Evolutionary conservation across 2,797 vertebrate species (phyloP).

Genomic region (Galago senegalensis): DNA sequence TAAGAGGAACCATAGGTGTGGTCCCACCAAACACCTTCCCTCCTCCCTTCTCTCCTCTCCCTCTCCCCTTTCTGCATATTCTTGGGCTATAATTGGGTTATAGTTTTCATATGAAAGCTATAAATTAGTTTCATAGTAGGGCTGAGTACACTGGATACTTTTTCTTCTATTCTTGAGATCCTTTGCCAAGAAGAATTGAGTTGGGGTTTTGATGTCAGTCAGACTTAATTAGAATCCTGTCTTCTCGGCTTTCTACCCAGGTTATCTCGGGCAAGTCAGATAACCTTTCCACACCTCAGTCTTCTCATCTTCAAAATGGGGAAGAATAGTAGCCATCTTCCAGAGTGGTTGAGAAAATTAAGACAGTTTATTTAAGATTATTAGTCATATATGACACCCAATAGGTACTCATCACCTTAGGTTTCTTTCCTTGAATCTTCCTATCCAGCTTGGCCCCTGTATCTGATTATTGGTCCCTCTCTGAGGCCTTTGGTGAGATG

Average conservation of each 20-base stretch:
- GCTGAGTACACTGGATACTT: too few relatives aligned
- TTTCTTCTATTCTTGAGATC: too few relatives aligned
- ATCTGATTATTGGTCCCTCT: neutral
- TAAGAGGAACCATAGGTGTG: too few relatives aligned
- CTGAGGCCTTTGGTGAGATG: neutral
- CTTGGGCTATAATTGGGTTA: too few relatives aligned
- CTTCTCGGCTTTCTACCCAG: neutral
- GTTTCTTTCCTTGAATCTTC: neutral
- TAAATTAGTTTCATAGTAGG: too few relatives aligned
- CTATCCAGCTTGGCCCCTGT: neutral
- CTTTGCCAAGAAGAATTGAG: neutral
- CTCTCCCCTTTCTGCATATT: too few relatives aligned
- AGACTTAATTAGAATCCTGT: neutral
- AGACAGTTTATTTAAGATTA: neutral
- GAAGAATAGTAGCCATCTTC: neutral
- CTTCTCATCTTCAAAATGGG: conserved; percentile 19
- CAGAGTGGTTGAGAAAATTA: neutral
- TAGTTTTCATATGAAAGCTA: too few relatives aligned
- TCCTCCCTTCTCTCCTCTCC: too few relatives aligned
- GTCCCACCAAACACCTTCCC: too few relatives aligned
- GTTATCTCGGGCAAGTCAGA: neutral
- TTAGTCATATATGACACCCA: neutral
- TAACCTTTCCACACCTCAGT: neutral
- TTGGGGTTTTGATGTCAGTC: neutral
- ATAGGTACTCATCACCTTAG: neutral